phyloP scores from a whole-genome alignment of 2,888 invertebrate genomes.

The Caenorhabditis sp. region DNA sequence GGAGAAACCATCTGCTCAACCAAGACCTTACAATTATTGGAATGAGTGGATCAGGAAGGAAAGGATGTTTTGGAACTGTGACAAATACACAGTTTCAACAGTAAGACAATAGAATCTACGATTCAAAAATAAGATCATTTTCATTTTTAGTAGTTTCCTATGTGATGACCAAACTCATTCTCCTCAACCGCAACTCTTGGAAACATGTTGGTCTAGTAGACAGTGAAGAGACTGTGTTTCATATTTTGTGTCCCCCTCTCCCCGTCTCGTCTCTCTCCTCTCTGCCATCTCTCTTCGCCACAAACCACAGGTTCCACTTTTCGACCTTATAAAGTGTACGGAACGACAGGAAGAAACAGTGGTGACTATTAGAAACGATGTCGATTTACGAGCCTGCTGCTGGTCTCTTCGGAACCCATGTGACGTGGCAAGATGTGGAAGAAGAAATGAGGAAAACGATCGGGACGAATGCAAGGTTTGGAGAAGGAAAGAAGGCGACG shows the following conservation, averaged over 20 bases:
- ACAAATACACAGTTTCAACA: no score
- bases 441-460: slow-evolving; percentile 49
- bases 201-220: neutral
- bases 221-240: neutral
- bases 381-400: slow-evolving; percentile 39
- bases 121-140: no score
- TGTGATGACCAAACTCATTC: no score
- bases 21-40: no score
- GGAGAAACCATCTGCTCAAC: no score
- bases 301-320: slow-evolving; percentile 3
- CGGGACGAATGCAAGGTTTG: slow-evolving; percentile 48
- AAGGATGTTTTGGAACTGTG: no score
- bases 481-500: slow-evolving; percentile 49
- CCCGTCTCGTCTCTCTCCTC: neutral
- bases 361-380: slow-evolving; percentile 15
- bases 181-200: no score
- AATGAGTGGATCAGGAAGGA: no score
- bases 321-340: neutral
- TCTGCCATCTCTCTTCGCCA: neutral
- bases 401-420: slow-evolving; percentile 63
- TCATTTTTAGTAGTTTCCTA: no score
- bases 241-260: slow-evolving; percentile 4
- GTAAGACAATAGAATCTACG: no score
- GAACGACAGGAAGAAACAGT: no score
- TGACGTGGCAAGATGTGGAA: slow-evolving; percentile 62